Percentiles rank a stretch among this genome's conserved stretches.
Evolutionary conservation across 2,888 invertebrate species (phyloP).

Genomic region (Bhutanitis thaidina): DNA sequence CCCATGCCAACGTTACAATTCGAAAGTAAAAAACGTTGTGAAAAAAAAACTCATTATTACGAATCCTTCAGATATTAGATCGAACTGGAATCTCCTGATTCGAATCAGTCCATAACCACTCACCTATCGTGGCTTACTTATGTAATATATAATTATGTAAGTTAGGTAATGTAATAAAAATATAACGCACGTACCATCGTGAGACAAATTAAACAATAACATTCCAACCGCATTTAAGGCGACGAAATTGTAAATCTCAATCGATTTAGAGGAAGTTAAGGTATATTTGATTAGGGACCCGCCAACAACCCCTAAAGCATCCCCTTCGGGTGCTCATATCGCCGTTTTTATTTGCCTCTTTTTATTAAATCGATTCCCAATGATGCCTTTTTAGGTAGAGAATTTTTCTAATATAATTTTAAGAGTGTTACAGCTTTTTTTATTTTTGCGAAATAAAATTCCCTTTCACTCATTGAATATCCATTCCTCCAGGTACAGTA

Average conservation of each 20-base stretch:
- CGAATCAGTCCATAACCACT: no score
- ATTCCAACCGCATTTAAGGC: conserved; percentile 7
- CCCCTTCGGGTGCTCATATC: conserved; percentile 45
- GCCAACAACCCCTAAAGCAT: conserved; percentile 35
- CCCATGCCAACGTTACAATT: no score
- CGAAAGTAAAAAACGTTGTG: no score
- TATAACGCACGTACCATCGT: no score
- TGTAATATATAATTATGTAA: no score
- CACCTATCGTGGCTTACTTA: no score
- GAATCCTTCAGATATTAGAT: no score
- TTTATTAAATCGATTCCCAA: conserved; percentile 65
- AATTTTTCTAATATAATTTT: conserved; percentile 40
- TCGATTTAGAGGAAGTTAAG: conserved; percentile 47
- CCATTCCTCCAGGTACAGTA: neutral
- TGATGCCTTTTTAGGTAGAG: conserved; percentile 44
- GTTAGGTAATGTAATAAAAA: no score
- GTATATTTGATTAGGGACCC: conserved; percentile 71
- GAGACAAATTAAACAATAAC: conserved; percentile 14
- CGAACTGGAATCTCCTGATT: no score
- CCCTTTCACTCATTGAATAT: conserved; percentile 10
- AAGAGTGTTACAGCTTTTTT: conserved; percentile 37
- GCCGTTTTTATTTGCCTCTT: conserved; percentile 58
- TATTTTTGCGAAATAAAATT: conserved; percentile 19
- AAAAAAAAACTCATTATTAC: no score
- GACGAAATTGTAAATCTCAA: conserved; percentile 48